Evolutionary conservation across 2,113 vertebrate genomes (phyloP).

Genomic region (Gymnocephalus cernua): DNA sequence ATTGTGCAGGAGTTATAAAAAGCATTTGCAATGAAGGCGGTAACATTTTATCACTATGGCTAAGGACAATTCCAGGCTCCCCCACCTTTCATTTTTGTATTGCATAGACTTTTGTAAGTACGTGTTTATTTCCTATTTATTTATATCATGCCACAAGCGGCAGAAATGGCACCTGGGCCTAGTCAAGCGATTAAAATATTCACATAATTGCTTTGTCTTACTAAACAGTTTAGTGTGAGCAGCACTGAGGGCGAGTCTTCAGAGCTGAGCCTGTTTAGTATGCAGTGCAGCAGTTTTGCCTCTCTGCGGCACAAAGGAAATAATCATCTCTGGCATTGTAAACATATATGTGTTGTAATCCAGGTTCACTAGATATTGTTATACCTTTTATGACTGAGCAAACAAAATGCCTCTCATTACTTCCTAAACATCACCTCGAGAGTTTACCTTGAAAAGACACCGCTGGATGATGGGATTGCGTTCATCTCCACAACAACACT

Average conservation of each 20-base stretch:
- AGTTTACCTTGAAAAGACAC: constrained; percentile 36
- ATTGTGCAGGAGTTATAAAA: constrained; percentile 27
- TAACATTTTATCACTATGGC: constrained; percentile 30
- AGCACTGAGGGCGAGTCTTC: background rate
- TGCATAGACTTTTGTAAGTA: background rate
- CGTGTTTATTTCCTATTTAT: constrained; percentile 15
- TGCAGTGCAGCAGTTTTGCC: constrained; percentile 13
- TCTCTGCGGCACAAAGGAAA: constrained; percentile 30
- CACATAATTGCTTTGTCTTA: constrained; percentile 43
- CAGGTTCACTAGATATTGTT: constrained; percentile 42
- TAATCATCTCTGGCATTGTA: constrained; percentile 36
- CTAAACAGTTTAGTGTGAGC: constrained; percentile 34
- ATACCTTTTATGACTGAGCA: constrained; percentile 40
- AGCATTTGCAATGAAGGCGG: constrained; percentile 20
- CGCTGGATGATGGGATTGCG: constrained; percentile 10
- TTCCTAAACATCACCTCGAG: constrained; percentile 44
- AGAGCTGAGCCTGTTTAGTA: constrained; percentile 33
- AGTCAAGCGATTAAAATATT: constrained; percentile 19
- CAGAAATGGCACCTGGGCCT: constrained; percentile 12
- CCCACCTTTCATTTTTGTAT: background rate
- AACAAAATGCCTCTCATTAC: constrained; percentile 52
- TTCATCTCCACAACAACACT: constrained; percentile 38
- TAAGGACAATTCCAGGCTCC: constrained; percentile 8
- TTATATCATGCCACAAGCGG: constrained; percentile 1
- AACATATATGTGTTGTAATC: constrained; percentile 47